Evolutionary conservation across 2,113 vertebrate genomes (phyloP).

Genomic region (Vimba vimba): DNA sequence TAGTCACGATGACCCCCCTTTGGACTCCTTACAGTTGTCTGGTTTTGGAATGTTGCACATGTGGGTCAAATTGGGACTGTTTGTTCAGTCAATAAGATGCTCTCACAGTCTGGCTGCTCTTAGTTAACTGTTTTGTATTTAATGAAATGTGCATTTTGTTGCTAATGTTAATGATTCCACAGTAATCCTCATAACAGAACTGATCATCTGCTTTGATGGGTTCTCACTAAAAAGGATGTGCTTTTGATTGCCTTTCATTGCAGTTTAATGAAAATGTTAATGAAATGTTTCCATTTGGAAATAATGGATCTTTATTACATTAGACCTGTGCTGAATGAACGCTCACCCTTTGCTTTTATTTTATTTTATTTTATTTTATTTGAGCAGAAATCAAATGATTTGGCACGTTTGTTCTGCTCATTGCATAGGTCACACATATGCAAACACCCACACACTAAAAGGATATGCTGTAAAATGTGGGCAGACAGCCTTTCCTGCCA

Average conservation of each 20-base stretch:
- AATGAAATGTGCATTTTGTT: constrained; percentile 62
- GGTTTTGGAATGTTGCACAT: constrained; percentile 70
- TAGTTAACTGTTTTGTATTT: constrained; percentile 61
- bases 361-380: too few species aligned
- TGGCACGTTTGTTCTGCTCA: constrained; percentile 39
- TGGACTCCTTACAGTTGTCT: constrained; percentile 55
- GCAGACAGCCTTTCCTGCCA: constrained; percentile 41
- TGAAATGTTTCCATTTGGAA: background rate
- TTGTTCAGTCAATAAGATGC: constrained; percentile 58
- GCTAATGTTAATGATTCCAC: constrained; percentile 53
- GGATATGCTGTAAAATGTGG: constrained; percentile 15
- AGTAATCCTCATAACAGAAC: constrained; percentile 24
- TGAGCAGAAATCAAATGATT: background rate
- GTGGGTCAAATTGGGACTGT: constrained; percentile 58
- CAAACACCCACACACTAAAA: background rate
- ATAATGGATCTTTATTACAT: background rate
- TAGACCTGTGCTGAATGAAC: background rate
- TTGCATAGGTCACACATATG: background rate
- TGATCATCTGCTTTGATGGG: constrained; percentile 47
- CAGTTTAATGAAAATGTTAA: background rate
- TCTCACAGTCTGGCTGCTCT: constrained; percentile 20
- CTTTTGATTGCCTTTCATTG: background rate
- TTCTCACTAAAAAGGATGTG: background rate
- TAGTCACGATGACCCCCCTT: background rate
- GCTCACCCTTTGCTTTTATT: background rate